phyloP scores from a whole-genome alignment of 2,888 invertebrate genomes.

The Chrysina gloriosa region DNA sequence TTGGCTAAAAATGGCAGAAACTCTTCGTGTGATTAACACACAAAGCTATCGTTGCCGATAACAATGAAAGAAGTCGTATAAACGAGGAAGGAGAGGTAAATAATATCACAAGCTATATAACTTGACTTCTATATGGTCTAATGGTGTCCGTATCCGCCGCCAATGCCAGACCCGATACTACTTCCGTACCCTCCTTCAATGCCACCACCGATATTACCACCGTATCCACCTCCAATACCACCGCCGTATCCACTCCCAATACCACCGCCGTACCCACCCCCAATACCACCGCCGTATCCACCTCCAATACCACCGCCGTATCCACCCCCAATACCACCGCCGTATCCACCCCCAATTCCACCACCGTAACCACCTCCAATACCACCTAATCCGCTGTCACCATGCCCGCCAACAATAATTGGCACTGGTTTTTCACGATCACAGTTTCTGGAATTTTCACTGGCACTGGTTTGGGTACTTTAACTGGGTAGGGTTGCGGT shows the following conservation, averaged over 20 bases:
- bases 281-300: neutral
- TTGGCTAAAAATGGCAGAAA: neutral
- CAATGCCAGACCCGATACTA: neutral
- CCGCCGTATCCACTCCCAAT: neutral
- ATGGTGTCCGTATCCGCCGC: constrained; percentile 26
- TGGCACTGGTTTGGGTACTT: constrained; percentile 28
- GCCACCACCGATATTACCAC: constrained; percentile 1
- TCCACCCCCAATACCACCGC: constrained; percentile 9
- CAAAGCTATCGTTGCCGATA: constrained; percentile 4
- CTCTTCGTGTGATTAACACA: neutral
- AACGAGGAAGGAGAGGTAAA: neutral
- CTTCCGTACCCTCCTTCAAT: neutral
- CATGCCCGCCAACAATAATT: neutral
- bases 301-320: constrained; percentile 33
- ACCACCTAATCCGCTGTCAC: constrained; percentile 37
- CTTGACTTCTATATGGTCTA: neutral
- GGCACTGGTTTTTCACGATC: constrained; percentile 37
- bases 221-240: constrained; percentile 14
- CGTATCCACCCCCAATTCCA: constrained; percentile 48
- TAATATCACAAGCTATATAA: constrained; percentile 11
- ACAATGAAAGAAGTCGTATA: neutral
- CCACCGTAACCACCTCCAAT: constrained; percentile 2
- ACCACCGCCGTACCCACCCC: neutral
- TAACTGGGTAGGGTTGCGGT: constrained; percentile 30
- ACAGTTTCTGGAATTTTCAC: constrained; percentile 24